Percentiles rank a stretch among this genome's conserved stretches.
phyloP scores from a whole-genome alignment of 2,888 invertebrate species.

The Schizaphis graminum region DNA sequence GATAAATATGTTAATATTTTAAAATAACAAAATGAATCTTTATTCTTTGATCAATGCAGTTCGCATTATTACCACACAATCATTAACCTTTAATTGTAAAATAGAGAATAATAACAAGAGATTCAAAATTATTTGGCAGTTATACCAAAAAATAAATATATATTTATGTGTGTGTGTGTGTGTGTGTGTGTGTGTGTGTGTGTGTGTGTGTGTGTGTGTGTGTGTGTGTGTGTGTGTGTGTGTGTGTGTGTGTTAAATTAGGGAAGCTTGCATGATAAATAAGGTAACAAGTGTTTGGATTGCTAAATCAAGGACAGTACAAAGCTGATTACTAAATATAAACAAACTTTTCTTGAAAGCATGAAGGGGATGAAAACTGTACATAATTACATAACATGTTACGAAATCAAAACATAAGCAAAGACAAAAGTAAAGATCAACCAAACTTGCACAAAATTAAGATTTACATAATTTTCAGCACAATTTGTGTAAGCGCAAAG shows the following conservation, averaged over 20 bases:
- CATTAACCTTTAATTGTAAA: not conserved
- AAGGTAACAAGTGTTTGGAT: constrained; percentile 16
- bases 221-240: too few species aligned
- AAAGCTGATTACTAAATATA: constrained; percentile 24
- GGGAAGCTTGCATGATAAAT: not conserved
- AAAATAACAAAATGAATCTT: not conserved
- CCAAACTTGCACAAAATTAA: not conserved
- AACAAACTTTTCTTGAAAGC: not conserved
- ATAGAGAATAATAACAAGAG: not conserved
- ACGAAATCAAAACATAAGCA: not conserved
- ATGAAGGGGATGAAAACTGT: not conserved
- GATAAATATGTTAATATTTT: not conserved
- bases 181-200: too few species aligned
- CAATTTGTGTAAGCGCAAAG: not conserved
- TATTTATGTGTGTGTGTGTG: not conserved
- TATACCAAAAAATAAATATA: too few species aligned
- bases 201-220: not conserved
- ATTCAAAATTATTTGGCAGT: not conserved
- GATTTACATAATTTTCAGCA: constrained; percentile 12
- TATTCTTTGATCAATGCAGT: not conserved
- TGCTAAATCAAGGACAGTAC: constrained; percentile 1
- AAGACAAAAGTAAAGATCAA: not conserved
- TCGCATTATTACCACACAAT: not conserved
- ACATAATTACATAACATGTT: not conserved
- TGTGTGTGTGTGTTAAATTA: not conserved